Evolutionary conservation across 2,888 invertebrate species (phyloP).

Genomic region (Oligia fasciuncula): DNA sequence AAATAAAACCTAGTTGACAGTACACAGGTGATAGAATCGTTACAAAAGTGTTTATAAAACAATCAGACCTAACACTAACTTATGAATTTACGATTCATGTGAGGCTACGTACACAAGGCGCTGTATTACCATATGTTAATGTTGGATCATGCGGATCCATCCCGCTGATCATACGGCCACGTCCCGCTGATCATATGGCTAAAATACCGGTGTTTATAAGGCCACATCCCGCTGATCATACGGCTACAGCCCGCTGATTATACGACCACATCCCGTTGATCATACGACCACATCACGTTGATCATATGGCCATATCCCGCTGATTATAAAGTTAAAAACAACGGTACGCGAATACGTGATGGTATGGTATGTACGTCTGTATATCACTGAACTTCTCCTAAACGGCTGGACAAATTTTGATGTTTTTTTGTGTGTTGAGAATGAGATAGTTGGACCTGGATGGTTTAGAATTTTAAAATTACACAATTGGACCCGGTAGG

Average conservation of each 20-base stretch:
- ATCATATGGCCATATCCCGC: background rate
- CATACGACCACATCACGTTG: background rate
- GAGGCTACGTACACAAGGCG: background rate
- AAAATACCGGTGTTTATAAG: background rate
- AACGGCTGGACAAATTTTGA: background rate
- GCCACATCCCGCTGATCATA: background rate
- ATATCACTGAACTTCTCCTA: background rate
- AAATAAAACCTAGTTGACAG: slow-evolving; percentile 53
- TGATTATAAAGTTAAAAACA: background rate
- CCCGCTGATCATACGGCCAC: background rate
- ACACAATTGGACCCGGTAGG: background rate
- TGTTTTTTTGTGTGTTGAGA: background rate
- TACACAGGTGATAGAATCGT: slow-evolving; percentile 50
- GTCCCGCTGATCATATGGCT: background rate
- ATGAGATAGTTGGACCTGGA: background rate
- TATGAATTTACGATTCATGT: slow-evolving; percentile 24
- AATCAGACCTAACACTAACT: slow-evolving; percentile 58
- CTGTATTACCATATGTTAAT: background rate
- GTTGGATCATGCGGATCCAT: background rate
- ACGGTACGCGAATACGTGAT: background rate
- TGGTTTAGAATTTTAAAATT: background rate
- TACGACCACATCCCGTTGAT: background rate
- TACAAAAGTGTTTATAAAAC: slow-evolving; percentile 63
- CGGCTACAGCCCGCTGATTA: background rate
- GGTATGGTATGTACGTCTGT: background rate